Base-by-base conservation (phyloP, 2,797 vertebrate species). In the Lagodon rhomboides region DNA sequence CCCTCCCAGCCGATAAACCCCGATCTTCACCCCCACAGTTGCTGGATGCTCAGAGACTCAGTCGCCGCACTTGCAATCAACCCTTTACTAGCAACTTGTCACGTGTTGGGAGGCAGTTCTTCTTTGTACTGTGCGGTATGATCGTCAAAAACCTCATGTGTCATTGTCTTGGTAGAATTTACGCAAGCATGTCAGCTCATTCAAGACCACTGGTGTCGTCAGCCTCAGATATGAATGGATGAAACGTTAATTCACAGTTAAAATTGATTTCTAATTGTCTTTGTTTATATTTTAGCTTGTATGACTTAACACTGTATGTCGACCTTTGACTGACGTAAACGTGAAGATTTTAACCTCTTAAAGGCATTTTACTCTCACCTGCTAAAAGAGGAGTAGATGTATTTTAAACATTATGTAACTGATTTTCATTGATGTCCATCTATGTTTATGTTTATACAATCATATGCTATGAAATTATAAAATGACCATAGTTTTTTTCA, bases 391-490 rank as follows among this genome's bases (percentile, higher is more conserved):
- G 91, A 91, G 88, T 94, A 92, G 92, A 90, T 94, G 91, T 92
- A 92, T 96, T 95, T 95, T 94, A 94, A 94, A 94, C 92, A 91
- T 87, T 87, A 91, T 92, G 91, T 93, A 95, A 94, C 94, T 93
- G 94, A 95, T 95, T 91, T 87, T 94, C 91, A 94, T 95, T 94
- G 94, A 94, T 94, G 93, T 95, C 93, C 92, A 93, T 95, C 91
- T 92, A 96, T 95, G 95, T 96, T 94, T 92, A 90, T 93, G 89
- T 96, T 94, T 96, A 95, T 95, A 95, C 91, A 94, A 94, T 95
- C 96, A 95, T 96, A 94, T 96, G 93, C 93, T 95, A 96, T 96
- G 94, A 96, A 95, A 95, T 92, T 95, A 94, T 94, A 96, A 93
- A 94, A 96, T 94, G 85, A 95, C 90, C 94, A 93, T 95, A 93